Conservation (phyloP, 2,888 invertebrate genomes). For the Acleris sparsana region DNA sequence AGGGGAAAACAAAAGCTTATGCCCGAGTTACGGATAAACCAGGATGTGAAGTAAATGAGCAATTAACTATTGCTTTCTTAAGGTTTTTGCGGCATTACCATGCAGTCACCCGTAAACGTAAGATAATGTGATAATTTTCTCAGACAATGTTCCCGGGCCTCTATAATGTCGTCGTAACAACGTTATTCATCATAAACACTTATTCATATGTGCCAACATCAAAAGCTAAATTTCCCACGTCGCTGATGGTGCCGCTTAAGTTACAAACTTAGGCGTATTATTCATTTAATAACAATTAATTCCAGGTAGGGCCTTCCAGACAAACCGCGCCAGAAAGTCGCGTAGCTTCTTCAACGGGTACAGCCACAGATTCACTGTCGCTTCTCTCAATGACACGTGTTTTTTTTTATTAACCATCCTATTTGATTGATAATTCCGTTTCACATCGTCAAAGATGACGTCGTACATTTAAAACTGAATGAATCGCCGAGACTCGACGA, state of each 20-base stretch:
- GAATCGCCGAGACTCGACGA: slow-evolving; percentile 6
- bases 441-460: slow-evolving; percentile 14
- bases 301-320: neutral
- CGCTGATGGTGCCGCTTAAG: slow-evolving; percentile 44
- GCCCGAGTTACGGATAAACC: slow-evolving; percentile 14
- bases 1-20: neutral
- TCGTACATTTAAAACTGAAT: slow-evolving; percentile 23
- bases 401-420: slow-evolving; percentile 7
- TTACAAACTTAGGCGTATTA: slow-evolving; percentile 41
- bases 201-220: slow-evolving; percentile 48
- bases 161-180: slow-evolving; percentile 48
- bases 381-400: slow-evolving; percentile 9
- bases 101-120: slow-evolving; percentile 35
- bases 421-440: slow-evolving; percentile 25
- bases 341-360: neutral
- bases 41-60: slow-evolving; percentile 28
- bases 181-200: slow-evolving; percentile 46
- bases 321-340: neutral
- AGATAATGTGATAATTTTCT: slow-evolving; percentile 39
- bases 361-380: neutral
- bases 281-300: slow-evolving; percentile 21
- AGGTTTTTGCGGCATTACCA: slow-evolving; percentile 35
- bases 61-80: slow-evolving; percentile 32
- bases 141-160: slow-evolving; percentile 39
- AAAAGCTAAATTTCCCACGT: slow-evolving; percentile 49